Evolutionary conservation across 2,113 vertebrate genomes (phyloP), one percentile per base, ranked within the genome.

Genomic region (Rhinogobius similis): DNA sequence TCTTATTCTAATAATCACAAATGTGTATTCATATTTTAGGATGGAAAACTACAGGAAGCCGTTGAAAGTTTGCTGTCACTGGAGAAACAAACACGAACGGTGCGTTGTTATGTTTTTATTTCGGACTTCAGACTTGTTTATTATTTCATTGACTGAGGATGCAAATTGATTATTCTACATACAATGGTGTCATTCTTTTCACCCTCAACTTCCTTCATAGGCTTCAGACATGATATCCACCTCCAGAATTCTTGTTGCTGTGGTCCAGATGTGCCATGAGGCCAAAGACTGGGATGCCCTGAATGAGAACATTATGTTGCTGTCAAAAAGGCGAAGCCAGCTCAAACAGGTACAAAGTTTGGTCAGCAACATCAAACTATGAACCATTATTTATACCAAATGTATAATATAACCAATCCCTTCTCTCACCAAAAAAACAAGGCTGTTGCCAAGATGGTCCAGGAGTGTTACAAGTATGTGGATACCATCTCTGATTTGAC

Each of bases 371-470:
- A 63, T 1, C 32, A 52, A n/a, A 24, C 16, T 46, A 13, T 44
- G 48, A 4, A 24, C 6, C 12, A 43, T 62, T 69, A 1, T 27
- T n/a, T n/a, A n/a, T n/a, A n/a, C n/a, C 13, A 29, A 18, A 36
- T 36, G 1, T 20, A 55, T 9, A 20, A n/a, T 44, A 38, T 44
- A 26, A 58, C 10, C 27, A 9, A 23, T 10, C 36, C 13, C 20
- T 48, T 62, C 38, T 43, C 44, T 39, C 4, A 13, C 11, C 43
- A 8, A 8, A 36, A 20, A 77, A 70, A 14, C 21, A 67, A 99
- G 97, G 98, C 98, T 85, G 98, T 99, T 89, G 96, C 96, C 77
- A 99, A 98, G 93, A 99, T 99, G 98, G 98, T 99, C 75, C 98
- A 99, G 70, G 96, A 98, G 89, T 98, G 97, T 90, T 99, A 95